These are phyloP conservation scores for Romanogobio albipinnatus DNA, from an alignment of 2,113 vertebrate species.

Conservation along the genomic window DNA sequence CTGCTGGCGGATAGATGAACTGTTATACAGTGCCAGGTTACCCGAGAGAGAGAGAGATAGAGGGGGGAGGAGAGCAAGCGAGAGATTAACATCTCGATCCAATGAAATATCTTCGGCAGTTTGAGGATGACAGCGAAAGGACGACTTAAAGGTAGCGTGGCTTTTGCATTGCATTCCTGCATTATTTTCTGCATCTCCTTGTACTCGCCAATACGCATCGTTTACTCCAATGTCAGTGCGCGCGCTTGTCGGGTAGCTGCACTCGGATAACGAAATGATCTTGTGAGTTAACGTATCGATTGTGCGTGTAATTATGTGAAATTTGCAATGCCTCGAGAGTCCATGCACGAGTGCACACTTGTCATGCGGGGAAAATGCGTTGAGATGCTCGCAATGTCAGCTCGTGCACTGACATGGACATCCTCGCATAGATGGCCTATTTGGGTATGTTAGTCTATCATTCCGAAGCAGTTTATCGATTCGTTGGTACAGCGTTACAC, in stretches of 20 bases:
- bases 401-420: slow-evolving; percentile 2
- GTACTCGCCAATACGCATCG: not conserved
- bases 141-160: slow-evolving; percentile 81
- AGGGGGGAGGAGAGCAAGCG: slow-evolving; percentile 49
- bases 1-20: slow-evolving; percentile 59
- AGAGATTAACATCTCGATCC: slow-evolving; percentile 75
- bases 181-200: not conserved
- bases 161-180: slow-evolving; percentile 22
- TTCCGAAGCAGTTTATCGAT: slow-evolving; percentile 39
- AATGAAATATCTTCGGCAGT: slow-evolving; percentile 76
- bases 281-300: slow-evolving; percentile 38
- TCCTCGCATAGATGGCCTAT: slow-evolving; percentile 35
- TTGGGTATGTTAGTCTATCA: slow-evolving; percentile 13
- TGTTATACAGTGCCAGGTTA: slow-evolving; percentile 56
- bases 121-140: slow-evolving; percentile 84
- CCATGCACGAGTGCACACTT: not conserved
- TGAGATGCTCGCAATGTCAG: slow-evolving; percentile 19
- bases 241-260: slow-evolving; percentile 18
- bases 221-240: slow-evolving; percentile 25
- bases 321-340: slow-evolving; percentile 31
- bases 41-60: slow-evolving; percentile 48
- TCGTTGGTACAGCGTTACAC: slow-evolving; percentile 14
- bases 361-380: slow-evolving; percentile 5
- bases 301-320: slow-evolving; percentile 42
- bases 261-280: slow-evolving; percentile 28